phyloP scores from a whole-genome alignment of 2,797 vertebrate genomes.

The Aulostomus chinensis region DNA sequence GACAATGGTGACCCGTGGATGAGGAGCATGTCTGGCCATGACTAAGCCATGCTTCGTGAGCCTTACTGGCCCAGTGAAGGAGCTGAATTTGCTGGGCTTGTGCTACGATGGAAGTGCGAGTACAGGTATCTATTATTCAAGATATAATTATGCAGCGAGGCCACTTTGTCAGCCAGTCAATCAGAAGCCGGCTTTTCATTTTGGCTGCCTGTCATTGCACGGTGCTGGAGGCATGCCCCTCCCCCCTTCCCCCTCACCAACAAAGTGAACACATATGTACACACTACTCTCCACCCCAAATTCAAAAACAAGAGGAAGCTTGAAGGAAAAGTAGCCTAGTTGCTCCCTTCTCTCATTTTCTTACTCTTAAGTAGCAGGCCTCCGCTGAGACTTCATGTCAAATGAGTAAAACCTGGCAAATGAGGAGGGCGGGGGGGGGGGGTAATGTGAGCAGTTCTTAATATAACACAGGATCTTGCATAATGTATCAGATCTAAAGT shows the following conservation, averaged over 20 bases:
- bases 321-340: conserved; percentile 5
- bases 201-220: conserved; percentile 71
- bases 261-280: neutral
- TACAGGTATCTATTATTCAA: conserved; percentile 82
- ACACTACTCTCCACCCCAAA: neutral
- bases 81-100: conserved; percentile 33
- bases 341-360: conserved; percentile 26
- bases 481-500: too few relatives aligned
- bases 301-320: conserved; percentile 35
- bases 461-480: too few relatives aligned
- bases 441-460: too few relatives aligned
- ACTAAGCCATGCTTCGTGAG: conserved; percentile 14
- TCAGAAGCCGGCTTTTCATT: conserved; percentile 81
- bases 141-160: conserved; percentile 78
- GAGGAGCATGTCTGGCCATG: conserved; percentile 1
- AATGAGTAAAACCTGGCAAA: conserved; percentile 65
- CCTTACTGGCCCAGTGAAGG: conserved; percentile 36
- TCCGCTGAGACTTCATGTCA: conserved; percentile 69
- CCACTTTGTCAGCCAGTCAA: conserved; percentile 78
- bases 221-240: conserved; percentile 55
- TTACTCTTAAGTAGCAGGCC: conserved; percentile 26
- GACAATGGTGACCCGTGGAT: conserved; percentile 16
- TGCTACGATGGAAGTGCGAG: conserved; percentile 62
- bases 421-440: neutral
- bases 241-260: conserved; percentile 12